These are phyloP conservation scores for Porites australiensis DNA, from an alignment of 64 coral and sea anemone species.

Conservation along the genomic window DNA sequence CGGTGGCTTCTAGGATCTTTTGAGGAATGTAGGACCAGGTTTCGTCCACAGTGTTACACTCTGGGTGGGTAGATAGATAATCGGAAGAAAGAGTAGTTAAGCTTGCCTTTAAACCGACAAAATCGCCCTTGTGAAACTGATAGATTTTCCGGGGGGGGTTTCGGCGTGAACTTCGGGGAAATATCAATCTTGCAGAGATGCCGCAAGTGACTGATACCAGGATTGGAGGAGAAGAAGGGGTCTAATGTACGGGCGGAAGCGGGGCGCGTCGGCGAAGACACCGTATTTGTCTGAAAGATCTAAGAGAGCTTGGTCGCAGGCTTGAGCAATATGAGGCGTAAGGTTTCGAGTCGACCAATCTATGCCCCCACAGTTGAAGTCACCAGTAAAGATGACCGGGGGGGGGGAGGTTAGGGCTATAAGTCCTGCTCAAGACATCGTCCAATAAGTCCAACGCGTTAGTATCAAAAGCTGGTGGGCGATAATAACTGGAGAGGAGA, in stretches of 20 bases:
- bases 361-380: conserved; percentile 46
- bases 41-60: no score
- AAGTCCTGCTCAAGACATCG: conserved; percentile 54
- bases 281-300: conserved; percentile 22
- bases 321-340: background rate
- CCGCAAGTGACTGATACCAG: background rate
- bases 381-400: conserved; percentile 41
- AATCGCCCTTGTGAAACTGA: no score
- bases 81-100: no score
- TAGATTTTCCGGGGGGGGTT: no score
- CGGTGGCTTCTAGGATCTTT: background rate
- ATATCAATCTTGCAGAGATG: background rate
- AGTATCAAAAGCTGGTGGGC: conserved; percentile 39
- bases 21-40: background rate
- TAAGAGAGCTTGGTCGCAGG: conserved; percentile 1
- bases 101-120: no score
- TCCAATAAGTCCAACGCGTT: conserved; percentile 46
- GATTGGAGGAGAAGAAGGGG: background rate
- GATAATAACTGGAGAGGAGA: conserved; percentile 55
- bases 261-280: background rate
- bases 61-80: no score
- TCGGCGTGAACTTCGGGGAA: background rate
- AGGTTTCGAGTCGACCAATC: background rate
- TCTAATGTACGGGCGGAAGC: background rate
- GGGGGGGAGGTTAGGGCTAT: conserved; percentile 8